A percentile compares a stretch with the other conserved stretches of the same genome.
phyloP scores from a whole-genome alignment of 2,888 invertebrate genomes.

The Drosophila ezoana region DNA sequence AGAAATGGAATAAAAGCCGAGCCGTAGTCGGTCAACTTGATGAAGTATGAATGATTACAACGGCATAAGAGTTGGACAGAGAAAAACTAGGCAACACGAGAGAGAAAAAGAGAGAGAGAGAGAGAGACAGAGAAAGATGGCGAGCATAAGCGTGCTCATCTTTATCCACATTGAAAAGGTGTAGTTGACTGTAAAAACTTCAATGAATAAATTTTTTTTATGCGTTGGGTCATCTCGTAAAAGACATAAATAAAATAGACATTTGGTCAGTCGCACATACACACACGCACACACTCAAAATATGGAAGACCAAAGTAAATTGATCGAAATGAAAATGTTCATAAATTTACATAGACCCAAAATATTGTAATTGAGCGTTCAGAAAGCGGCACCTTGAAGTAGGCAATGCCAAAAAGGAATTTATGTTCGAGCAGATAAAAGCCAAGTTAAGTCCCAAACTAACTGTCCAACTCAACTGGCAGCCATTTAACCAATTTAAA shows the following conservation, averaged over 20 bases:
- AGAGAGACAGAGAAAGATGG: background rate
- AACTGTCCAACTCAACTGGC: slow-evolving; percentile 20
- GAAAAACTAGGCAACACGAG: background rate
- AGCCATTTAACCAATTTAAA: slow-evolving; percentile 70
- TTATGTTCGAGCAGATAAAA: slow-evolving; percentile 60
- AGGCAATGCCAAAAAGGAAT: slow-evolving; percentile 49
- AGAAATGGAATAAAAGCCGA: slow-evolving; percentile 46
- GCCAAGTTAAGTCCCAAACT: slow-evolving; percentile 6
- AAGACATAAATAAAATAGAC: slow-evolving; percentile 72
- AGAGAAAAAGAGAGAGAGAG: background rate
- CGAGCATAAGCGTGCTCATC: slow-evolving; percentile 48
- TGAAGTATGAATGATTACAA: slow-evolving; percentile 80
- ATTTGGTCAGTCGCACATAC: slow-evolving; percentile 42
- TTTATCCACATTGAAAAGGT: slow-evolving; percentile 74
- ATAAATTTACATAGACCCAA: slow-evolving; percentile 72
- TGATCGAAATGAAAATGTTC: slow-evolving; percentile 73
- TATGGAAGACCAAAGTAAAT: slow-evolving; percentile 58
- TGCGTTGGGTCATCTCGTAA: slow-evolving; percentile 57
- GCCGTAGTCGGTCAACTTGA: slow-evolving; percentile 71
- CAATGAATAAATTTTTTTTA: slow-evolving; percentile 78
- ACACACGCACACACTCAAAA: slow-evolving; percentile 21
- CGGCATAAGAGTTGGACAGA: slow-evolving; percentile 32
- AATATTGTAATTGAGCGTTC: slow-evolving; percentile 69
- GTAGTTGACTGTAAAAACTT: slow-evolving; percentile 82
- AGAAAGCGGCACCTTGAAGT: slow-evolving; percentile 19